phyloP scores from a whole-genome alignment of 1,140 invertebrate species.

The Leptopilina boulardi region DNA sequence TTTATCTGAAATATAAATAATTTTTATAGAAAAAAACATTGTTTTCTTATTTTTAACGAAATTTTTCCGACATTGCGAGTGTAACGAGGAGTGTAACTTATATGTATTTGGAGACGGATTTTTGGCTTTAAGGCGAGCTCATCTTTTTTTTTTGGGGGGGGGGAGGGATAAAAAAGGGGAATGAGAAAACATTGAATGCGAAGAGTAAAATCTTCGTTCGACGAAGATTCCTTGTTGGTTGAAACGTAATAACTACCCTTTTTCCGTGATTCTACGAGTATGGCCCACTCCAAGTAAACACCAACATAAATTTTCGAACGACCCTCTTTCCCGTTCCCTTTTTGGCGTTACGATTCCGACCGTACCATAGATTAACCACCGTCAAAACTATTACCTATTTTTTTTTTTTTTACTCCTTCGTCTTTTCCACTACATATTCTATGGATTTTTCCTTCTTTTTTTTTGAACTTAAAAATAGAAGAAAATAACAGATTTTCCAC shows the following conservation, averaged over 20 bases:
- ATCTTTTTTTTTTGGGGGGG: neutral
- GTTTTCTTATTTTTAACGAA: too few relatives aligned
- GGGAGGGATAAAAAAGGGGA: constrained; percentile 26
- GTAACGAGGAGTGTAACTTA: too few relatives aligned
- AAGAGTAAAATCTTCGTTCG: constrained; percentile 25
- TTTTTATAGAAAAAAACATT: too few relatives aligned
- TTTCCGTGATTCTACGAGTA: constrained; percentile 31
- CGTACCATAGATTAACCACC: constrained; percentile 44
- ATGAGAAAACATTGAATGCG: constrained; percentile 32
- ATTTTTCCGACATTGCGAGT: too few relatives aligned
- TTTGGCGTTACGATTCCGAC: constrained; percentile 39
- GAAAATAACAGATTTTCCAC: constrained; percentile 48
- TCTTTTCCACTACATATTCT: neutral
- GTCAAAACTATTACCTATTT: constrained; percentile 54
- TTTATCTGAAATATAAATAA: too few relatives aligned
- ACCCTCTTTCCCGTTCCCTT: constrained; percentile 32
- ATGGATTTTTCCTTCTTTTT: neutral
- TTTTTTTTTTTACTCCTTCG: constrained; percentile 32
- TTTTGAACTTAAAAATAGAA: constrained; percentile 38
- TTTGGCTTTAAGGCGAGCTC: constrained; percentile 11
- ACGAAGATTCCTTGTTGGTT: constrained; percentile 43
- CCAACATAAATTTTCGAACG: constrained; percentile 64
- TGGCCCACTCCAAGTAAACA: constrained; percentile 63
- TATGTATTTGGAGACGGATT: constrained; percentile 1
- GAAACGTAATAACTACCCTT: constrained; percentile 67